phyloP scores from a whole-genome alignment of 1,140 invertebrate species.

The Mactra quadrangularis region DNA sequence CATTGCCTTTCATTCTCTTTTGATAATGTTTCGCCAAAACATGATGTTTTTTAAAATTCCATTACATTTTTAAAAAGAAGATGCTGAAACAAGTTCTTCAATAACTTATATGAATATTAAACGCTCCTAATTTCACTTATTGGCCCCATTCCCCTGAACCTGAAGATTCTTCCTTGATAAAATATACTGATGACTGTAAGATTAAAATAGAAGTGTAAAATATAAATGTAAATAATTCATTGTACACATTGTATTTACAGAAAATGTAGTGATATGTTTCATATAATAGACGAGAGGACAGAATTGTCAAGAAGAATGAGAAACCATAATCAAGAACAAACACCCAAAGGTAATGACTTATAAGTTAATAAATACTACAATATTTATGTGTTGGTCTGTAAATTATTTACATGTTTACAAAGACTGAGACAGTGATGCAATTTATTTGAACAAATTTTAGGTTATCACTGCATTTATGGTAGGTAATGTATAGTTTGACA shows the following conservation, averaged over 20 bases:
- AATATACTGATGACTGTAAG: neutral
- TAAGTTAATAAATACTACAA: neutral
- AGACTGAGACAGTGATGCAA: neutral
- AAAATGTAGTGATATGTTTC: conserved; percentile 30
- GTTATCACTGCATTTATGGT: neutral
- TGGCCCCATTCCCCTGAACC: neutral
- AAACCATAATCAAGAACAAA: neutral
- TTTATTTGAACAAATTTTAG: neutral
- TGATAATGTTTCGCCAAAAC: neutral
- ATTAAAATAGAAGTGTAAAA: neutral
- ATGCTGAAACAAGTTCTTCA: no score
- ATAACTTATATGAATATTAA: neutral
- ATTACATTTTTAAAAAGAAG: neutral
- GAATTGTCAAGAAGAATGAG: conserved; percentile 12
- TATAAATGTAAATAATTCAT: neutral
- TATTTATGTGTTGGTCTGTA: neutral
- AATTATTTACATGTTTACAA: neutral
- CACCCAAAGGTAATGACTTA: conserved; percentile 5
- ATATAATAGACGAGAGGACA: conserved; percentile 5
- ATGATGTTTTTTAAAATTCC: neutral
- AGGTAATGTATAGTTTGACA: neutral
- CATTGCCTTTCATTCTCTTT: neutral
- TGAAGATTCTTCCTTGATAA: neutral
- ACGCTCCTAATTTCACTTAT: neutral
- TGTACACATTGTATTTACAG: conserved; percentile 3